phyloP scores from a whole-genome alignment of 2,113 vertebrate genomes.

The Trinectes maculatus region DNA sequence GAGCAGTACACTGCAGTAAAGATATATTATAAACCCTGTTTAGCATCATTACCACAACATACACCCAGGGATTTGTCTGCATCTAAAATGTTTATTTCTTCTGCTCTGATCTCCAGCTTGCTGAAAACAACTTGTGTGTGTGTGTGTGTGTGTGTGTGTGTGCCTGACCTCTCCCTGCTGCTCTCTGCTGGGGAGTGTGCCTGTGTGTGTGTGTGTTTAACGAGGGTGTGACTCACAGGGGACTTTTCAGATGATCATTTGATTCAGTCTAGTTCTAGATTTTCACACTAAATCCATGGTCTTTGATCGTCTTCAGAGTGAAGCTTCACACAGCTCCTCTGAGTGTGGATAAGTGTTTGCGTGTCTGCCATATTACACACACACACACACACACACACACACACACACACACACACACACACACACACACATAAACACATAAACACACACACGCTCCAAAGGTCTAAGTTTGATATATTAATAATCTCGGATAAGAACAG shows the following conservation, averaged over 20 bases:
- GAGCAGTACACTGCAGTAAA: background rate
- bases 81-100: slow-evolving; percentile 68
- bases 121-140: slow-evolving; percentile 37
- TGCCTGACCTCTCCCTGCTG: slow-evolving; percentile 19
- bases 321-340: slow-evolving; percentile 20
- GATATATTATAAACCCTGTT: slow-evolving; percentile 37
- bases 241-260: slow-evolving; percentile 65
- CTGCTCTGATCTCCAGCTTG: slow-evolving; percentile 55
- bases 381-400: slow-evolving; percentile 3
- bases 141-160: too few relatives aligned
- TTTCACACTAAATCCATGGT: slow-evolving; percentile 54
- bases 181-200: slow-evolving; percentile 19
- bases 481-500: too few relatives aligned
- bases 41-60: slow-evolving; percentile 31
- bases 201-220: slow-evolving; percentile 47
- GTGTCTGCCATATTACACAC: too few relatives aligned
- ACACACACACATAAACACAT: slow-evolving; percentile 1
- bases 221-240: slow-evolving; percentile 37
- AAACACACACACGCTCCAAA: slow-evolving; percentile 19
- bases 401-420: slow-evolving; percentile 16
- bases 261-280: slow-evolving; percentile 60
- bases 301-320: slow-evolving; percentile 58
- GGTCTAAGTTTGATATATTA: too few relatives aligned
- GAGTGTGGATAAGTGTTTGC: too few relatives aligned
- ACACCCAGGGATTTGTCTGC: slow-evolving; percentile 41